A percentile compares a stretch with the other conserved stretches of the same genome.
Conservation (phyloP, 2,888 invertebrate genomes). For the Parochlus steinenii region DNA sequence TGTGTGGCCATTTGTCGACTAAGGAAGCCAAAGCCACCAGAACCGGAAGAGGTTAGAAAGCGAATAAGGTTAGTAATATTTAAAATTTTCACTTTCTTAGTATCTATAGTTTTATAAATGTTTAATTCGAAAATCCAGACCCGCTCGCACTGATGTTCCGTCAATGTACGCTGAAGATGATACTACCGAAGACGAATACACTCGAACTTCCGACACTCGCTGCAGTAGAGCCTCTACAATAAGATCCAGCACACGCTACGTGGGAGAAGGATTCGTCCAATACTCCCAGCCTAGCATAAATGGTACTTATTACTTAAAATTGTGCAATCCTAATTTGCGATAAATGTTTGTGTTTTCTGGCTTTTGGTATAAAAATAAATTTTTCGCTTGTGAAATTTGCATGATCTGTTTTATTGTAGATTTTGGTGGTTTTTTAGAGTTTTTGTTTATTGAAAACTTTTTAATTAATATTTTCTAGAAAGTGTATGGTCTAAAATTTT, state of each 20-base stretch:
- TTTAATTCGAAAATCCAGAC: constrained; percentile 19
- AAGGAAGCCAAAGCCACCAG: constrained; percentile 29
- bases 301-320: constrained; percentile 20
- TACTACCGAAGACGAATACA: constrained; percentile 16
- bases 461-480: too few species aligned
- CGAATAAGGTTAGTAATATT: constrained; percentile 28
- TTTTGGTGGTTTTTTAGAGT: too few species aligned
- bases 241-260: constrained; percentile 20
- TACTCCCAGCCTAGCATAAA: constrained; percentile 32
- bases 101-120: neutral
- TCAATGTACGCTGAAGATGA: constrained; percentile 33
- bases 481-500: too few species aligned
- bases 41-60: constrained; percentile 32
- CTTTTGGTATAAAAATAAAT: constrained; percentile 3
- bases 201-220: constrained; percentile 19
- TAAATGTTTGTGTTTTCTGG: constrained; percentile 2
- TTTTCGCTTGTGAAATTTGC: neutral
- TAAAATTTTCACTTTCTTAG: neutral
- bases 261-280: constrained; percentile 32
- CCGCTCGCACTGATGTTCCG: constrained; percentile 30
- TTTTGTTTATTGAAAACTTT: too few species aligned
- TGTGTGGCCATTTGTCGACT: constrained; percentile 31
- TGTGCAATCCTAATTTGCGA: constrained; percentile 4
- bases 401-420: too few species aligned
- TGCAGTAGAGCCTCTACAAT: constrained; percentile 19